phyloP scores from a whole-genome alignment of 2,888 invertebrate species.

The Leptopilina drosophilae region DNA sequence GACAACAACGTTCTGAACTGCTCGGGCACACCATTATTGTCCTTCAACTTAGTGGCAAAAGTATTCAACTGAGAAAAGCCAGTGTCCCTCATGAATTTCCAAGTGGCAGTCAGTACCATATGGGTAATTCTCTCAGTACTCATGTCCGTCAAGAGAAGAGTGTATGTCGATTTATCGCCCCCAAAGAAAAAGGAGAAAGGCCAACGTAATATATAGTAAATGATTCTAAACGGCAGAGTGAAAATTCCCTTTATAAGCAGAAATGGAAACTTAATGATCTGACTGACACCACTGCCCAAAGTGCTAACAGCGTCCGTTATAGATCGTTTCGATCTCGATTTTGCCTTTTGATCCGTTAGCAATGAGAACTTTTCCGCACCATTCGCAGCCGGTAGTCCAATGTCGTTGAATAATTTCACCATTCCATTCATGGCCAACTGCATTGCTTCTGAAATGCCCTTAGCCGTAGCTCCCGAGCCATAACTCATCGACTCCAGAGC shows the following conservation, averaged over 20 bases:
- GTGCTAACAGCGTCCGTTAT: not conserved
- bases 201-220: not conserved
- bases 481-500: not conserved
- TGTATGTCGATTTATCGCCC: not conserved
- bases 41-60: not conserved
- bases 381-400: not conserved
- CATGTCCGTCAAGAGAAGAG: not conserved
- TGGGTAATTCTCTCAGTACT: not conserved
- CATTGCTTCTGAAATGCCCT: not conserved
- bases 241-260: not conserved
- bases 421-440: not conserved
- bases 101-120: not conserved
- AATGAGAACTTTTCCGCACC: not conserved
- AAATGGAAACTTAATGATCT: not conserved
- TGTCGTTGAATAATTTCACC: not conserved
- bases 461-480: constrained; percentile 5
- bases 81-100: not conserved
- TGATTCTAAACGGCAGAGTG: not conserved
- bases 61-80: not conserved
- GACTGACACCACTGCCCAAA: not conserved
- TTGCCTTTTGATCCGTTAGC: not conserved
- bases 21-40: not conserved
- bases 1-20: not conserved
- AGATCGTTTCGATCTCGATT: not conserved
- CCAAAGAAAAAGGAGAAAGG: not conserved